Evolutionary conservation across 2,113 vertebrate genomes (phyloP), one percentile per base, ranked within the genome.

Genomic region (Toxotes chatareus): DNA sequence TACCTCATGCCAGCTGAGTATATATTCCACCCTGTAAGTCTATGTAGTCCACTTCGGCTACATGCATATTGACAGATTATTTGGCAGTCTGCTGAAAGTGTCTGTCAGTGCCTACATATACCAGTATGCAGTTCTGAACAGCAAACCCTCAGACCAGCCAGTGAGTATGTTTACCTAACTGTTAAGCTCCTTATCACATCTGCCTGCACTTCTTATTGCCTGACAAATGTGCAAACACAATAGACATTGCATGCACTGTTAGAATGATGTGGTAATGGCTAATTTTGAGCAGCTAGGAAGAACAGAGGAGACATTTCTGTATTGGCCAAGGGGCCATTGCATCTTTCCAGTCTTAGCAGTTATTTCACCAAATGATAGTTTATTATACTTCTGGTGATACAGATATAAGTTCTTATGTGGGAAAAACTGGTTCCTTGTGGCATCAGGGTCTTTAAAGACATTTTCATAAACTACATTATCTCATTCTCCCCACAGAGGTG

Each of bases 181-280:
- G 27, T 36, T 88, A 74, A 83, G 76, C 68, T 80, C 38, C 46
- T 77, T 70, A 77, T 56, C 34, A 65, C 64, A 73, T 57, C 70
- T 85, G 79, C 55, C 59, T 34, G 49, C 27, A 16, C 51, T 42
- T 32, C 62, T 68, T 76, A 14, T 40, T 78, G 46, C 55, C 8
- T 51, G 44, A 46, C 36, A 65, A 72, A 71, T 59, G 16, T 53
- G 23, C 44, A 0, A 57, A 71, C 23, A 80, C 21, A n/a, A 51
- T 14, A 70, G 10, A n/a, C 40, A 64, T 47, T 44, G 14, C 17
- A 47, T 38, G 5, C 32, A 31, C 6, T 44, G 55, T 51, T 77
- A 60, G 34, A 57, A 70, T 11, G 44, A 60, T 53, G 59, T 46
- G 32, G 32, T 34, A 61, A 53, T 53, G 40, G 64, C 9, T 55